Evolutionary conservation across 1,140 invertebrate species (phyloP).

Genomic region (Papilio polytes): DNA sequence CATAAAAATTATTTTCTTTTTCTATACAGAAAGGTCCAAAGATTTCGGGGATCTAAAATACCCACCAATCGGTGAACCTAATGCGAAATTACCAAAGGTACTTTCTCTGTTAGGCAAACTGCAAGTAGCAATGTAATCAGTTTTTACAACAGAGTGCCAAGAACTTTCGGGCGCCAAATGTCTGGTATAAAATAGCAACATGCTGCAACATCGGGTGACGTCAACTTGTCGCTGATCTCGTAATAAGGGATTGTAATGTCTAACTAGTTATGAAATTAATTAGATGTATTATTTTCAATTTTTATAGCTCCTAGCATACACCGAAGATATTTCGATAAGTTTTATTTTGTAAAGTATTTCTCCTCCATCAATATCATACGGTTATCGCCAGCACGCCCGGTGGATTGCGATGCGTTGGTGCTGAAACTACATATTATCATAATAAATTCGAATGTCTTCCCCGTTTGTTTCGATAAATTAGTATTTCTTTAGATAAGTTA

Average conservation of each 20-base stretch:
- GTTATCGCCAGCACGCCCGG: slow-evolving; percentile 31
- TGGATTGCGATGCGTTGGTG: slow-evolving; percentile 47
- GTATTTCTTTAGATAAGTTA: slow-evolving; percentile 40
- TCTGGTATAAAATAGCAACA: slow-evolving; percentile 14
- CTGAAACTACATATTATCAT: slow-evolving; percentile 47
- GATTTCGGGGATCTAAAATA: slow-evolving; percentile 71
- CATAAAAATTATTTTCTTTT: slow-evolving; percentile 67
- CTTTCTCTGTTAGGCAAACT: slow-evolving; percentile 47
- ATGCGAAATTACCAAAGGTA: slow-evolving; percentile 71
- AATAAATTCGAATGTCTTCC: slow-evolving; percentile 70
- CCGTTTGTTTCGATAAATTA: slow-evolving; percentile 52
- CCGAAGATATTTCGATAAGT: slow-evolving; percentile 84
- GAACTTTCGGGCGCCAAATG: neutral
- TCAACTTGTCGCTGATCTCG: slow-evolving; percentile 80
- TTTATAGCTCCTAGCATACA: slow-evolving; percentile 83
- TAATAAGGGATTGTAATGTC: slow-evolving; percentile 82
- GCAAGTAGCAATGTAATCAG: neutral
- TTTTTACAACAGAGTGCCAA: neutral
- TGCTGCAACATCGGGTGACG: slow-evolving; percentile 68
- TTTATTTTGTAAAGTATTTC: slow-evolving; percentile 83
- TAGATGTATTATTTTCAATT: slow-evolving; percentile 84
- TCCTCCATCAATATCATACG: slow-evolving; percentile 82
- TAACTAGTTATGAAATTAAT: slow-evolving; percentile 84
- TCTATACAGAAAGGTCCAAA: slow-evolving; percentile 76
- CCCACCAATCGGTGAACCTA: slow-evolving; percentile 78